Evolutionary conservation across 2,113 vertebrate genomes (phyloP).

Genomic region (Chlorocebus sabaeus): DNA sequence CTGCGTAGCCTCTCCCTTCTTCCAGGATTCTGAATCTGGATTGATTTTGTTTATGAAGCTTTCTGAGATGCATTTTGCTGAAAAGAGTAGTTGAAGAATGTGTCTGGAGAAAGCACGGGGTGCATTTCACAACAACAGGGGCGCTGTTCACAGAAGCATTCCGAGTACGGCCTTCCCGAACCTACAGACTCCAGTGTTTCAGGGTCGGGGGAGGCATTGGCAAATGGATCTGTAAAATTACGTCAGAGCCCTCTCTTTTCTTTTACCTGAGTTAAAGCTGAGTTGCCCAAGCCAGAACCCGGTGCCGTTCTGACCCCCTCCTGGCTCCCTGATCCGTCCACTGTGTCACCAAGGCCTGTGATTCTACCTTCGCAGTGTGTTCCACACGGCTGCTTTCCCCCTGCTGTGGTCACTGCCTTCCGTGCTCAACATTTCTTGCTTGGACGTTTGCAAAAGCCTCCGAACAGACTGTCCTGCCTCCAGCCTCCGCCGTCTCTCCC

Average conservation of each 20-base stretch:
- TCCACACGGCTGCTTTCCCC: neutral
- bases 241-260: neutral
- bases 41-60: slow-evolving; percentile 34
- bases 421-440: neutral
- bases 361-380: neutral
- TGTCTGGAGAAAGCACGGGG: neutral
- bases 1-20: neutral
- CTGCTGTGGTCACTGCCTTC: neutral
- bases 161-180: neutral
- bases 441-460: neutral
- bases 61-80: neutral
- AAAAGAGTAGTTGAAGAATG: neutral
- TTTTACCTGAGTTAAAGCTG: neutral
- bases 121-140: neutral
- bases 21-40: slow-evolving; percentile 4
- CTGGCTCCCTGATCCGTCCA: neutral
- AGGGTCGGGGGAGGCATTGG: slow-evolving; percentile 1
- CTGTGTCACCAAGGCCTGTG: neutral
- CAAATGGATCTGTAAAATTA: neutral
- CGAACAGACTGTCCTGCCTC: neutral
- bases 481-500: neutral
- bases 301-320: neutral
- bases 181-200: slow-evolving; percentile 18
- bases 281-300: neutral
- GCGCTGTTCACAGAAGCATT: slow-evolving; percentile 21